Base-by-base conservation (phyloP, 2,888 invertebrate species). In the Agonopterix arenella region DNA sequence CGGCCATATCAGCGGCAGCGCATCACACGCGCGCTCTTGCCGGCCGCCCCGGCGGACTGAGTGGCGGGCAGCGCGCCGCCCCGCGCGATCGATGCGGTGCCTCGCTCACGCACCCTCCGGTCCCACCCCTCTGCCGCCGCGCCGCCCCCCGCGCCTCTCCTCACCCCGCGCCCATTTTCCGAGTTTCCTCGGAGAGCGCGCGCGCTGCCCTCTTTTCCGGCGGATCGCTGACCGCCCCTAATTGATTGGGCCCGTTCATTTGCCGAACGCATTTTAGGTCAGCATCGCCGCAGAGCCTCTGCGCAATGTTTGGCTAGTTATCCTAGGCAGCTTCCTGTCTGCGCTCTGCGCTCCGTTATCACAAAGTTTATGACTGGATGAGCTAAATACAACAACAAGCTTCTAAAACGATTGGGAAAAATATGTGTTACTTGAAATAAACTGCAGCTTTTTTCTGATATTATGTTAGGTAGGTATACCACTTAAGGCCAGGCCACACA, bases 31-130 rank as follows among this genome's bases (percentile, higher is more conserved):
- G 89, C 88, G 88, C 83, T 83, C 83, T 80, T 76, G 84, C 88
- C 88, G 88, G 88, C 88, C 86, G 88, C 84, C 85, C 88, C 88
- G 88, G 85, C 88, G 80, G 85, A 88, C 86, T 86, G 82, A 74
- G 62, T 58, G 41, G 61, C 64, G 64, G 62, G 67, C 64, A 66
- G 64, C 62, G 63, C 67, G 68, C 66, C 71, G 70, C 62, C 64
- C 65, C 67, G 68, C 64, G 53, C 74, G 82, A 83, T 81, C 81
- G 80, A 79, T 81, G 83, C 76, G 11, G 68, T 74, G 68, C 69
- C 72, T 70, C 70, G 70, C 81, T 74, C 75, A 81, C 80, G 76
- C 62, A 61, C 66, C 81, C 76, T 77, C 74, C 71, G 61, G 74
- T 53, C 60, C 58, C 58, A 54, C 56, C 58, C 48, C 57, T 28